Conservation (phyloP, 1,140 invertebrate genomes). For the Parasteatoda tepidariorum region DNA sequence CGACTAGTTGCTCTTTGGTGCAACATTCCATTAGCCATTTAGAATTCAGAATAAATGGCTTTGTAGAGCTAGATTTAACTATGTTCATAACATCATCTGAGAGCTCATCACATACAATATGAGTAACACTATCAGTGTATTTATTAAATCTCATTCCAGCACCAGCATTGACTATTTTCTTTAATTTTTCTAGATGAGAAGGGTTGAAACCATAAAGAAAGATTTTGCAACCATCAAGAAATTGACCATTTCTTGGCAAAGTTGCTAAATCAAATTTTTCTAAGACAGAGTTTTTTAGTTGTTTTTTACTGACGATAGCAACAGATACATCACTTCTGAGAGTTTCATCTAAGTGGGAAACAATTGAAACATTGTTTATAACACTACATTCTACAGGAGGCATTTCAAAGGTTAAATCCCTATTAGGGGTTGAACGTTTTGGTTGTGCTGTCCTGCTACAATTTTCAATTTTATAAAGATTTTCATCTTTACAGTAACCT, state of each 20-base stretch:
- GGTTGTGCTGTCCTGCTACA: neutral
- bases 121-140: conserved; percentile 81
- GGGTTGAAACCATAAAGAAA: conserved; percentile 75
- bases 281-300: conserved; percentile 31
- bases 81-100: conserved; percentile 65
- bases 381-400: conserved; percentile 64
- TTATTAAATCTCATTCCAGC: conserved; percentile 84
- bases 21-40: conserved; percentile 83
- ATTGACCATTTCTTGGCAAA: conserved; percentile 78
- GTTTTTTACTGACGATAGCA: conserved; percentile 49
- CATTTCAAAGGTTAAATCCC: conserved; percentile 72
- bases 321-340: conserved; percentile 38
- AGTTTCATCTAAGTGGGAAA: conserved; percentile 65
- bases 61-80: conserved; percentile 67
- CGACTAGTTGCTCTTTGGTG: conserved; percentile 72
- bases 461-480: conserved; percentile 71
- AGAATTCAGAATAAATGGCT: conserved; percentile 76
- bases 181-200: conserved; percentile 78
- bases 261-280: conserved; percentile 61
- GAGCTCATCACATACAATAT: conserved; percentile 79
- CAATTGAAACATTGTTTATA: conserved; percentile 17
- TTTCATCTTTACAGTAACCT: conserved; percentile 79
- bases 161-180: conserved; percentile 81
- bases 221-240: conserved; percentile 86
- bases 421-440: conserved; percentile 70